Evolutionary conservation across 2,113 vertebrate species (phyloP).

Genomic region (Triplophysa rosa): DNA sequence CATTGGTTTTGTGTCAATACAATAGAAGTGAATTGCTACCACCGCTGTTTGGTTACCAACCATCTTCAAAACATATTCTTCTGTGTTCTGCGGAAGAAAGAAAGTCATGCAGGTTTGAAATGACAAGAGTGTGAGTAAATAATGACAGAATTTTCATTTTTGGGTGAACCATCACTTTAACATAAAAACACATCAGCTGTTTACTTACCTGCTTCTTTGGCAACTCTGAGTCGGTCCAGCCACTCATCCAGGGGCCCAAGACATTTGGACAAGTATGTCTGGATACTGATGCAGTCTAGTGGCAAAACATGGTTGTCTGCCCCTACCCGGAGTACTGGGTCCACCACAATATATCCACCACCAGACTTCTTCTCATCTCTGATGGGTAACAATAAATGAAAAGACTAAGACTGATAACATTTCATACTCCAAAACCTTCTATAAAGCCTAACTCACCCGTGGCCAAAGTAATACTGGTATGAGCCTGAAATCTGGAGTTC

Average conservation of each 20-base stretch:
- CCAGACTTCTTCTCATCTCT: constrained; percentile 80
- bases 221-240: constrained; percentile 81
- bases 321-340: constrained; percentile 84
- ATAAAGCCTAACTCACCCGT: constrained; percentile 72
- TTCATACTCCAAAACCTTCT: neutral
- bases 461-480: constrained; percentile 85
- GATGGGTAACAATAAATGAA: neutral
- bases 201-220: constrained; percentile 83
- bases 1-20: too few species aligned
- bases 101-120: too few species aligned
- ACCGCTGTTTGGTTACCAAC: too few species aligned
- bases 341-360: constrained; percentile 85
- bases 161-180: neutral
- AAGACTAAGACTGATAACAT: neutral
- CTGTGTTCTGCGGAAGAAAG: too few species aligned
- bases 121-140: too few species aligned
- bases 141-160: neutral
- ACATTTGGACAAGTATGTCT: constrained; percentile 85
- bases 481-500: constrained; percentile 82
- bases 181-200: neutral
- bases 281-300: constrained; percentile 84
- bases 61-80: too few species aligned
- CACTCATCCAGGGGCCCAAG: constrained; percentile 85
- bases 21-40: too few species aligned
- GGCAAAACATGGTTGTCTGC: constrained; percentile 75